Evolutionary conservation across 2,888 invertebrate genomes (phyloP).

Genomic region (Liopterus haemorrhoidalis): DNA sequence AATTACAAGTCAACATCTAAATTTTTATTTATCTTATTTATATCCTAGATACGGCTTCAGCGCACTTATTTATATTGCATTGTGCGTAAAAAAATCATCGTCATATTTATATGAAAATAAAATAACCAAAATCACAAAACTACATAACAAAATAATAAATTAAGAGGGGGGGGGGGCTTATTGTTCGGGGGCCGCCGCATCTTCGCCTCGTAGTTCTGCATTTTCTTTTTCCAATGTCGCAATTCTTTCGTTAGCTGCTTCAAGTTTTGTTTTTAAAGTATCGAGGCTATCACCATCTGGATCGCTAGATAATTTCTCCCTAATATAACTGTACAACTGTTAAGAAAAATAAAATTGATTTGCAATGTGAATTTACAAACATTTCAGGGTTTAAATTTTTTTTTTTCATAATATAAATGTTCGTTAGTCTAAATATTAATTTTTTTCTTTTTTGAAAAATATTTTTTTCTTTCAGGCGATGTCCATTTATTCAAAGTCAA

Average conservation of each 20-base stretch:
- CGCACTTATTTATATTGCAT: neutral
- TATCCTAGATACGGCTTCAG: too few relatives aligned
- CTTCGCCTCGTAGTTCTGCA: constrained; percentile 31
- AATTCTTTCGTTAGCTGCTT: constrained; percentile 55
- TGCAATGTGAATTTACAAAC: neutral
- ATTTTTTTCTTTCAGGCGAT: too few relatives aligned
- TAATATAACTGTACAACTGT: constrained; percentile 45
- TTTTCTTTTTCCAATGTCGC: constrained; percentile 58
- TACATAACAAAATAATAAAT: constrained; percentile 9
- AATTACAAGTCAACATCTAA: too few relatives aligned
- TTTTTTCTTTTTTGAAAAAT: too few relatives aligned
- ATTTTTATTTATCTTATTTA: too few relatives aligned
- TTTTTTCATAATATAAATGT: too few relatives aligned
- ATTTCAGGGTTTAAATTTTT: neutral
- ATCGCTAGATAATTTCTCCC: constrained; percentile 48
- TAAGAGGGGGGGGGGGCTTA: neutral
- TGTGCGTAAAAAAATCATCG: neutral
- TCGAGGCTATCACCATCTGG: constrained; percentile 43
- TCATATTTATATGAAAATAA: constrained; percentile 21
- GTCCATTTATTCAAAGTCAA: too few relatives aligned
- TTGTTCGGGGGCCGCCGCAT: constrained; percentile 18
- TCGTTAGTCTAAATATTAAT: too few relatives aligned
- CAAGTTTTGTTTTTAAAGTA: constrained; percentile 46
- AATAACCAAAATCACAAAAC: constrained; percentile 16
- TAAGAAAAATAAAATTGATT: constrained; percentile 9